A percentile compares a stretch with the other conserved stretches of the same genome.
phyloP scores from a whole-genome alignment of 2,113 vertebrate genomes.

The Phrynosoma blainvillii region DNA sequence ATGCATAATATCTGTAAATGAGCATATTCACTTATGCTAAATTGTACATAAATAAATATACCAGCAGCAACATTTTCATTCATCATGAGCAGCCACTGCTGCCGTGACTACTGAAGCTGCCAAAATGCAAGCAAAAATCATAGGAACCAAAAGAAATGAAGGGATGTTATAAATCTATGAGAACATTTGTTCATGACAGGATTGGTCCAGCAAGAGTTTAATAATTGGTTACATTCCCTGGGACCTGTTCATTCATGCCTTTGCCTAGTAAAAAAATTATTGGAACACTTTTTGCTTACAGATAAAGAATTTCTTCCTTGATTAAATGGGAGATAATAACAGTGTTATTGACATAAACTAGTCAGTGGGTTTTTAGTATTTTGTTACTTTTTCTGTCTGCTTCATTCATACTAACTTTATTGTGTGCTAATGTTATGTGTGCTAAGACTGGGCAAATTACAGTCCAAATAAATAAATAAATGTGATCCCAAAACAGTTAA shows the following conservation, averaged over 20 bases:
- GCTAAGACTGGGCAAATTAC: too few species aligned
- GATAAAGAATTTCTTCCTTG: slow-evolving; percentile 16
- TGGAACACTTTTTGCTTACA: slow-evolving; percentile 15
- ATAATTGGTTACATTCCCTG: slow-evolving; percentile 38
- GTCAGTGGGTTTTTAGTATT: not conserved
- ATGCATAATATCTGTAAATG: slow-evolving; percentile 63
- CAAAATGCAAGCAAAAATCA: slow-evolving; percentile 57
- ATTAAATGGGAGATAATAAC: slow-evolving; percentile 28
- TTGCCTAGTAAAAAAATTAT: slow-evolving; percentile 22
- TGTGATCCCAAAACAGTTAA: not conserved
- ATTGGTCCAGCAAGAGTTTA: slow-evolving; percentile 42
- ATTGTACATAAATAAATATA: slow-evolving; percentile 63
- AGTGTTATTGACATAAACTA: slow-evolving; percentile 16
- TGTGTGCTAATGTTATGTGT: not conserved
- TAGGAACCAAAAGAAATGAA: slow-evolving; percentile 64
- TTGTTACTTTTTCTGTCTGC: not conserved
- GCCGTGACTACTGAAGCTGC: slow-evolving; percentile 18
- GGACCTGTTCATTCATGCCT: slow-evolving; percentile 24
- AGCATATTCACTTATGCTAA: slow-evolving; percentile 60
- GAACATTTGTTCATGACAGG: slow-evolving; percentile 35
- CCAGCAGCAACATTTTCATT: slow-evolving; percentile 61
- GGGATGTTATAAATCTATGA: slow-evolving; percentile 20
- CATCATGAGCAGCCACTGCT: slow-evolving; percentile 36
- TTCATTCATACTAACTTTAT: not conserved
- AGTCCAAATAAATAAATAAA: not conserved